Base-by-base conservation (phyloP, 2,113 vertebrate genomes). In the Chaetura pelagica region DNA sequence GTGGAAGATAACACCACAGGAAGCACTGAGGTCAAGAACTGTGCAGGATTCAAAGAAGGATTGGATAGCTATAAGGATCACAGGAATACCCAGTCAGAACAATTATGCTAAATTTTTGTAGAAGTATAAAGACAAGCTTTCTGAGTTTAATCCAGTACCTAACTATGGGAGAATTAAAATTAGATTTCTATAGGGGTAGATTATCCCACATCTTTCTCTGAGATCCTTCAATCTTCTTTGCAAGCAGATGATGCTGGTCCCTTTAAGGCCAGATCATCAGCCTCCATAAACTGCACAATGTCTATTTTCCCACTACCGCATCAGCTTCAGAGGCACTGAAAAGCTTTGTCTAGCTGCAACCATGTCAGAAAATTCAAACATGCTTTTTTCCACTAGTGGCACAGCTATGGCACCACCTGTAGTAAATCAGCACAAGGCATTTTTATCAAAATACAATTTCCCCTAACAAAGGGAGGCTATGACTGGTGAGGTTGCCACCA, bases 11-110 rank as follows among this genome's bases (percentile, higher is more conserved):
- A 32, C 93, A 75, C 95, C 66, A 82, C 63, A 79, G 93, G 91
- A 91, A 94, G 62, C 84, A 89, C n/a, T 32, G 40, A 87, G 87
- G 94, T 93, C 91, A 91, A 82, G 93, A 95, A 94, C 69, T 34
- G 22, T 62, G 52, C 29, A 87, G 71, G 81, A 91, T 87, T 91
- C 89, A 97, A 94, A 95, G 91, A 81, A 87, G 77, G 84, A 79
- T 32, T 82, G 66, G 58, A 92, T 4, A 29, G 61, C 30, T 92
- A 9, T 42, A 49, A 12, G 63, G 57, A 94, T 95, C 91, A 94
- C 84, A 87, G 58, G 69, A 76, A 93, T 64, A 96, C 52, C 40
- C 69, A 94, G 57, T 62, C 52, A 58, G 86, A 95, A 92, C 58
- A 89, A 92, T 93, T 84, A 96, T 32, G 54, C 69, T 84, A 87